phyloP scores from a whole-genome alignment of 1,140 invertebrate species.

The Drosophila mayri region DNA sequence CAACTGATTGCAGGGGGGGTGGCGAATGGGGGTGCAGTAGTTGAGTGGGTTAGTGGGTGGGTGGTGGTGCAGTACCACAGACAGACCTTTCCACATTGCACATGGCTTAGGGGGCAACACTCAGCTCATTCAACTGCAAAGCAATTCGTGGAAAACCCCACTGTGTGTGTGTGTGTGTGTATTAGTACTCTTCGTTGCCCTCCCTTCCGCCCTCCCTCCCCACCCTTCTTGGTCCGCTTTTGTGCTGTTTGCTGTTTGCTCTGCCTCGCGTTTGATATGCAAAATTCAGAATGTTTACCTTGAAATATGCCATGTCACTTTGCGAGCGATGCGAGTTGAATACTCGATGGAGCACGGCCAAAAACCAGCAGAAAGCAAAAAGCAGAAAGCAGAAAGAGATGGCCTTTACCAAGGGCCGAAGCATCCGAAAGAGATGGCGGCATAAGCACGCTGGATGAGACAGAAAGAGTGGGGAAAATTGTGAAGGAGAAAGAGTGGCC shows the following conservation, averaged over 20 bases:
- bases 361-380: not conserved
- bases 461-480: not conserved
- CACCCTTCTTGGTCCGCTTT: not conserved
- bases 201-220: fast-evolving
- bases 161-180: constrained; percentile 13
- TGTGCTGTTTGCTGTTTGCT: constrained; percentile 36
- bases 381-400: constrained; percentile 1
- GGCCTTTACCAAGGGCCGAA: not conserved
- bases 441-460: not conserved
- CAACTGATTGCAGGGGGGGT: not conserved
- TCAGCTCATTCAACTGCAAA: constrained; percentile 53
- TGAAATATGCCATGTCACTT: constrained; percentile 80
- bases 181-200: constrained; percentile 1
- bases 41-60: not conserved
- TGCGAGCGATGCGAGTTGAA: constrained; percentile 56
- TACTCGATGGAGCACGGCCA: constrained; percentile 48
- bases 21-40: not conserved
- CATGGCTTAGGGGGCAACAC: constrained; percentile 35
- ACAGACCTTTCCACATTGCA: constrained; percentile 27
- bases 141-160: constrained; percentile 63
- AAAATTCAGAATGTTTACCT: constrained; percentile 78
- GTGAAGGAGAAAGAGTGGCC: not conserved
- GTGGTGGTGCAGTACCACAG: constrained; percentile 5
- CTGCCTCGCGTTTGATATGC: constrained; percentile 55
- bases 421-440: not conserved